Conservation (phyloP, 2,888 invertebrate genomes). For the Andrena chrysosceles region DNA sequence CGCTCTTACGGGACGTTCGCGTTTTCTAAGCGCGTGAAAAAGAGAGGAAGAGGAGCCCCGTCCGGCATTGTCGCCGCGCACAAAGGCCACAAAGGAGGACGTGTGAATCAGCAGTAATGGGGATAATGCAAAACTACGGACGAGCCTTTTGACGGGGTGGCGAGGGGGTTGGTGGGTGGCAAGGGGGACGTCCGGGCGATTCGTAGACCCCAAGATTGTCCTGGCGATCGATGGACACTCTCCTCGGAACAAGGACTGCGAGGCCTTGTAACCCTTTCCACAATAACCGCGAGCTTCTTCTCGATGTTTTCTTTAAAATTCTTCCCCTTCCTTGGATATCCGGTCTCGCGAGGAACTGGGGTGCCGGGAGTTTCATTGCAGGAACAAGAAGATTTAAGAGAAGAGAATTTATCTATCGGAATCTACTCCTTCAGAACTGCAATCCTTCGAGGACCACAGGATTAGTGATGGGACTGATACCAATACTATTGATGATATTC, state of each 20-base stretch:
- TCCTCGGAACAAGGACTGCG: slow-evolving; percentile 12
- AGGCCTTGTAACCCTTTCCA: slow-evolving; percentile 41
- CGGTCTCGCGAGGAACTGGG: too few relatives aligned
- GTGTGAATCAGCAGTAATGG: slow-evolving; percentile 84
- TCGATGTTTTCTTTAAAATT: background rate
- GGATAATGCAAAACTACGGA: slow-evolving; percentile 83
- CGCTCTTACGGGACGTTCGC: slow-evolving; percentile 72
- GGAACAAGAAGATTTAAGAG: too few relatives aligned
- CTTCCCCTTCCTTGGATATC: too few relatives aligned
- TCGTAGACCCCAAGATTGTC: slow-evolving; percentile 58
- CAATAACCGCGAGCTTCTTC: background rate
- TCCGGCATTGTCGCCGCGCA: slow-evolving; percentile 80
- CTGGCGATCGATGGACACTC: slow-evolving; percentile 53
- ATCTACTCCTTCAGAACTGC: too few relatives aligned
- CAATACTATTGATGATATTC: too few relatives aligned
- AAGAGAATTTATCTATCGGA: too few relatives aligned
- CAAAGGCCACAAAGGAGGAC: slow-evolving; percentile 82
- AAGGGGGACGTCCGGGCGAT: slow-evolving; percentile 41
- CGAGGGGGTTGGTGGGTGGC: slow-evolving; percentile 32
- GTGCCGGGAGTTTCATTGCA: too few relatives aligned
- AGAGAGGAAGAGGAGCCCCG: slow-evolving; percentile 69
- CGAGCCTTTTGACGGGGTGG: slow-evolving; percentile 52
- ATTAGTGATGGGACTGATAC: too few relatives aligned
- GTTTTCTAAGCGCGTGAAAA: slow-evolving; percentile 71
- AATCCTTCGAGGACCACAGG: too few relatives aligned